Base-by-base conservation (phyloP, 1,140 invertebrate genomes). In the Euwallacea fornicatus region DNA sequence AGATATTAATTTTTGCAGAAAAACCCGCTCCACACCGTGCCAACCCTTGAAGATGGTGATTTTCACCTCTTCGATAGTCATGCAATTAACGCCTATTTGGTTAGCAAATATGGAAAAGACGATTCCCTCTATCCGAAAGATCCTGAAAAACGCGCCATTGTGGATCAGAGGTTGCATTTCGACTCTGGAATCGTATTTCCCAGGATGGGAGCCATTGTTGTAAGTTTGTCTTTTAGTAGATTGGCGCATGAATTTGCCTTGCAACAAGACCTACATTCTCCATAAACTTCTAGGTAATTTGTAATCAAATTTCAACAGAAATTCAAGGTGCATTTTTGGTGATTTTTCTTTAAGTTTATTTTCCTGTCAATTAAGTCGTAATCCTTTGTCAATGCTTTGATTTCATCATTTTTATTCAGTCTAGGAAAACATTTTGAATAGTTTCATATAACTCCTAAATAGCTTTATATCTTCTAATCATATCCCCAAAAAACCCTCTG, bases 21-120 rank as follows among this genome's bases (percentile, higher is more conserved):
- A 62, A 75, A 75, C 81, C 88, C 88, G 11, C 86, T 88, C 74
- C 88, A 90, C 67, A 88, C 87, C 2, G 84, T 91, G 66, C 89
- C 89, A 7, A 89, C 88, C 0, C 79, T 91, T 71, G 85, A 88
- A 76, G 89, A 90, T 72, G 84, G 85, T 69, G 89, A 85, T 46
- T 88, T 86, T 58, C 82, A 84, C 61, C 75, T 86, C 61, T 85
- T 82, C 79, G 86, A 86, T 73, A 87, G 87, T 73, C 86, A 88
- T 59, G 86, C 88, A 1, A 88, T 89, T 41, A 79, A 81, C 42
- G 77, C 81, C 4, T 90, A 90, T 76, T 75, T 90, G 73, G 86
- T 83, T 0, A 79, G 81, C 2, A 85, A 86, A 78, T 89, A 88
- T 76, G 84, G 80, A 8, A 82, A 85, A 62, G 80, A 84, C n/a